Percentiles rank a stretch among this genome's conserved stretches.
These are phyloP conservation scores for Halichoeres trimaculatus DNA, from an alignment of 2,113 vertebrate genomes.

Conservation along the genomic window DNA sequence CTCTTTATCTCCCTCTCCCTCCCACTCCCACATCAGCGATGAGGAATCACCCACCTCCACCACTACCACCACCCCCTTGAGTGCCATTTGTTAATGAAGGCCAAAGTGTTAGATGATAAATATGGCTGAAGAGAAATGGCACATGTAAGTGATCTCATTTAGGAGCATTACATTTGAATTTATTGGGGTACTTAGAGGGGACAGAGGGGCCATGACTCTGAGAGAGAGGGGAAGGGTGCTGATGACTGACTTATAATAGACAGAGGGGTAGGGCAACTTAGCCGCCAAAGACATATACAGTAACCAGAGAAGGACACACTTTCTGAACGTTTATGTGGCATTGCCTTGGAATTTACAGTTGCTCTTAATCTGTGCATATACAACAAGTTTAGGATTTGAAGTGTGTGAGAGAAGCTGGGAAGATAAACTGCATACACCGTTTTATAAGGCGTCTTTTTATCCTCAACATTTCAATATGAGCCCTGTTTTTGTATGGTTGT, in stretches of 20 bases:
- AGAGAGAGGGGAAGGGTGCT: constrained; percentile 63
- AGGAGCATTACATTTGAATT: constrained; percentile 85
- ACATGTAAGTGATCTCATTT: constrained; percentile 87
- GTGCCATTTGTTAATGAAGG: constrained; percentile 87
- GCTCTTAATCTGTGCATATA: background rate
- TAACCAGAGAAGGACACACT: constrained; percentile 20
- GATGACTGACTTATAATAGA: constrained; percentile 76
- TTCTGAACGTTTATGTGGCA: constrained; percentile 52
- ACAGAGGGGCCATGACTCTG: constrained; percentile 77
- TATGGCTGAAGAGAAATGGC: constrained; percentile 83
- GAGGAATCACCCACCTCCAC: constrained; percentile 70
- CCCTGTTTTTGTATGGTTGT: background rate
- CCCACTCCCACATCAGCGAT: constrained; percentile 48
- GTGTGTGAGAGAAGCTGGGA: background rate
- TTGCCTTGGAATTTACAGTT: constrained; percentile 19
- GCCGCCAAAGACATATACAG: constrained; percentile 4
- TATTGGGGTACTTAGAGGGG: constrained; percentile 84
- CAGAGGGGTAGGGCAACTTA: constrained; percentile 27
- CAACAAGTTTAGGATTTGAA: background rate
- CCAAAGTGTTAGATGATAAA: constrained; percentile 86
- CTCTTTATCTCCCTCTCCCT: constrained; percentile 16
- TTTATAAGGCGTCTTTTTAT: constrained; percentile 16
- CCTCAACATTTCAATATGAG: background rate
- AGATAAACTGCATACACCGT: background rate
- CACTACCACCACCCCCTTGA: constrained; percentile 61